Percentiles rank a stretch among this genome's conserved stretches.
Conservation (phyloP, 2,888 invertebrate species). For the Chrysina gloriosa region DNA sequence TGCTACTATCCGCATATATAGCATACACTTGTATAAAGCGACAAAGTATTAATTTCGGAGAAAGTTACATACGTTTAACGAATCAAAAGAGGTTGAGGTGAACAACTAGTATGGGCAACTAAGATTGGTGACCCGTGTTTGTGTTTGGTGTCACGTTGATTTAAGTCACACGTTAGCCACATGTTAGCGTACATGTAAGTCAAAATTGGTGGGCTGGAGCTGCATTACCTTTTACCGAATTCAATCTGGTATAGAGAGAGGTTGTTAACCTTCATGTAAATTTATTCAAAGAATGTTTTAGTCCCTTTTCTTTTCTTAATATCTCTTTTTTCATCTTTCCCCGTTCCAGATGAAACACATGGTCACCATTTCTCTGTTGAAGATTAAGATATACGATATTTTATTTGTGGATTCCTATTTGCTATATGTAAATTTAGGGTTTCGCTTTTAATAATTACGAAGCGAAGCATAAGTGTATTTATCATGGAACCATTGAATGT, state of each 20-base stretch:
- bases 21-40: no score
- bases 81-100: slow-evolving; percentile 19
- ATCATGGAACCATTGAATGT: no score
- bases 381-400: no score
- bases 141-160: slow-evolving; percentile 25
- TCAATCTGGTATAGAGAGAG: not conserved
- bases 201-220: slow-evolving; percentile 26
- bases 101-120: slow-evolving; percentile 13
- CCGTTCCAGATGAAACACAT: no score
- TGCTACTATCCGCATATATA: no score
- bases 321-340: not conserved
- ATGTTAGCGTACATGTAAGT: slow-evolving; percentile 12
- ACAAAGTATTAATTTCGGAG: slow-evolving; percentile 30
- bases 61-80: slow-evolving; percentile 28
- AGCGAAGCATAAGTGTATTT: no score
- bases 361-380: no score
- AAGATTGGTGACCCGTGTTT: slow-evolving; percentile 7
- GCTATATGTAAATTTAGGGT: no score
- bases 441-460: no score
- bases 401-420: no score
- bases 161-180: slow-evolving; percentile 21
- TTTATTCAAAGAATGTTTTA: slow-evolving; percentile 5
- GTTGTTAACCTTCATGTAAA: slow-evolving; percentile 21
- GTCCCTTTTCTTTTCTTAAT: not conserved
- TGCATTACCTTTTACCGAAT: not conserved